Base-by-base conservation (phyloP, 2,113 vertebrate species). In the Gymnarchus niloticus region DNA sequence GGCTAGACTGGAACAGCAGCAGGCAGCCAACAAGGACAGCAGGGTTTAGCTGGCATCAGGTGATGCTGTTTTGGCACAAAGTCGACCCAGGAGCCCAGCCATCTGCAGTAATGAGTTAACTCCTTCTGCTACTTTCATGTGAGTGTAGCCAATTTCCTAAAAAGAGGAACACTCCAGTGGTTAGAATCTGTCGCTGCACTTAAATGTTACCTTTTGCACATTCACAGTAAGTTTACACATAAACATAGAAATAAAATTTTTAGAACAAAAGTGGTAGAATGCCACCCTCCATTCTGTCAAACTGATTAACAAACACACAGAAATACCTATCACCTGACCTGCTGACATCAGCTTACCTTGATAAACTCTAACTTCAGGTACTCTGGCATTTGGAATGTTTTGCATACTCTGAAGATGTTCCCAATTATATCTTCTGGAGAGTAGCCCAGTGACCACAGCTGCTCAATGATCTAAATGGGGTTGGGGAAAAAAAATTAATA, bases 281-380 rank as follows among this genome's bases (percentile, higher is more conserved):
- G 65, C 14, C 33, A 37, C 37, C 5, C 28, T 57, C 23, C 56
- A 2, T 10, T 17, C 7, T 25, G 25, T 65, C 59, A 17, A 65
- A 8, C 59, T 56, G 48, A 12, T 48, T 4, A 12, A 33, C n/a
- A 10, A 23, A 19, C 33, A 9, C 25, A 33, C 25, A 19, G 12
- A 21, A 37, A 33, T n/a, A n/a, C n/a, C n/a, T n/a, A n/a, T n/a
- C n/a, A n/a, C 17, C 83, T 28, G 37, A 91, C 54, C 12, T 2
- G 6, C 56, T 44, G 21, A 3, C 33, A 25, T 37, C 56, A 1
- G 6, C 91, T 87, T 85, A 99, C 98, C 97, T 99, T 99, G 85
- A 99, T 97, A 84, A 96, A 99, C 90, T 99, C 98, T 93, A 99
- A 92, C 76, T 99, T 99, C 86, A 99, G 92, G 88, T 98, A 99